Conservation (phyloP, 2,888 invertebrate genomes). For the Neoaliturus tenellus region DNA sequence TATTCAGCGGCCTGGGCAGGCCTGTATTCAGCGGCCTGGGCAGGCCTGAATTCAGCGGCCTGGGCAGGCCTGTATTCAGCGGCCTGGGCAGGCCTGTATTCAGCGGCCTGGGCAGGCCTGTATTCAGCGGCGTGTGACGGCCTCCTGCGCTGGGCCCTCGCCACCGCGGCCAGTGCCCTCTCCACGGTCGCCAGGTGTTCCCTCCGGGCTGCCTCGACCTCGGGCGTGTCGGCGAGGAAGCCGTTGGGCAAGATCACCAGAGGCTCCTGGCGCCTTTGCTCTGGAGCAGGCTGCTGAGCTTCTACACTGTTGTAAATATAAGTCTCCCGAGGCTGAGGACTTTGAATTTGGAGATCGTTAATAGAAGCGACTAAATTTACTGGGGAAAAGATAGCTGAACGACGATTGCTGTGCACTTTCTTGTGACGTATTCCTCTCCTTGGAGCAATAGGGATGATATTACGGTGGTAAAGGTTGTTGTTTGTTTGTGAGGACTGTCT, state of each 20-base stretch:
- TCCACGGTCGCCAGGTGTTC: not conserved
- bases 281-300: not conserved
- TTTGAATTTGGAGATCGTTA: no score
- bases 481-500: not conserved
- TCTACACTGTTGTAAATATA: not conserved
- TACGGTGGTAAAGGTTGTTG: not conserved
- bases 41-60: no score
- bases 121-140: not conserved
- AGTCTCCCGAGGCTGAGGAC: not conserved
- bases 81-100: no score
- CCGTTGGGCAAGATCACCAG: not conserved
- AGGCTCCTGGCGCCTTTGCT: not conserved
- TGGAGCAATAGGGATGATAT: not conserved
- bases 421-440: not conserved
- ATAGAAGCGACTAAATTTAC: no score
- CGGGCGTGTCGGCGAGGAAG: constrained; percentile 8
- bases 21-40: no score
- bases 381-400: not conserved
- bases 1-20: no score
- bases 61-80: no score
- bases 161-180: not conserved
- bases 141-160: not conserved
- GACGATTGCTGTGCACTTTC: not conserved
- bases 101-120: no score
- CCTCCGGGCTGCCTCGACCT: not conserved